Evolutionary conservation across 2,113 vertebrate genomes (phyloP).

Genomic region (Ageneiosus marmoratus): DNA sequence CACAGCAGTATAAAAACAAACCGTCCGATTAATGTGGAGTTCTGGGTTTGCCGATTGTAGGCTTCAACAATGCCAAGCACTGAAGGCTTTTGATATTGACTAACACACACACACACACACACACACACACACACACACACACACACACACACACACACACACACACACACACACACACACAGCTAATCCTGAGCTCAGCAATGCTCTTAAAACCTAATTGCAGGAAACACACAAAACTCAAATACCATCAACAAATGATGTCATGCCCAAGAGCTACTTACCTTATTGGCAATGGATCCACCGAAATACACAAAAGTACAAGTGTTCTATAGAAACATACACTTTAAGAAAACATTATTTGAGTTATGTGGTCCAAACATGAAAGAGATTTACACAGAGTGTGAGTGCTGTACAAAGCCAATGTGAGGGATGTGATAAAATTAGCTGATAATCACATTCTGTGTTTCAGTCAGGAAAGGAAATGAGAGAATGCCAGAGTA

Average conservation of each 20-base stretch:
- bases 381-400: background rate
- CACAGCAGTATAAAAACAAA: slow-evolving; percentile 47
- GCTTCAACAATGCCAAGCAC: slow-evolving; percentile 21
- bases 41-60: slow-evolving; percentile 39
- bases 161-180: slow-evolving; percentile 14
- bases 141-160: slow-evolving; percentile 27
- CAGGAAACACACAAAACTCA: slow-evolving; percentile 47
- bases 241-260: slow-evolving; percentile 37
- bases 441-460: background rate
- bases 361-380: background rate
- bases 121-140: slow-evolving; percentile 22
- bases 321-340: background rate
- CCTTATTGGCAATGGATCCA: slow-evolving; percentile 3
- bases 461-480: background rate
- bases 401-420: background rate
- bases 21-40: slow-evolving; percentile 46
- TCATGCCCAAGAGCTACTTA: slow-evolving; percentile 24
- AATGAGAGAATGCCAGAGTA: slow-evolving; percentile 6
- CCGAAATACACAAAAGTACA: background rate
- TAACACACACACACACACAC: slow-evolving; percentile 14
- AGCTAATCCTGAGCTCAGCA: slow-evolving; percentile 1
- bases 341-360: background rate
- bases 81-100: slow-evolving; percentile 40
- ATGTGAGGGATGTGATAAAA: background rate
- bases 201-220: slow-evolving; percentile 48